Base-by-base conservation (phyloP, 2,888 invertebrate species). In the Trissoscelio sp. region DNA sequence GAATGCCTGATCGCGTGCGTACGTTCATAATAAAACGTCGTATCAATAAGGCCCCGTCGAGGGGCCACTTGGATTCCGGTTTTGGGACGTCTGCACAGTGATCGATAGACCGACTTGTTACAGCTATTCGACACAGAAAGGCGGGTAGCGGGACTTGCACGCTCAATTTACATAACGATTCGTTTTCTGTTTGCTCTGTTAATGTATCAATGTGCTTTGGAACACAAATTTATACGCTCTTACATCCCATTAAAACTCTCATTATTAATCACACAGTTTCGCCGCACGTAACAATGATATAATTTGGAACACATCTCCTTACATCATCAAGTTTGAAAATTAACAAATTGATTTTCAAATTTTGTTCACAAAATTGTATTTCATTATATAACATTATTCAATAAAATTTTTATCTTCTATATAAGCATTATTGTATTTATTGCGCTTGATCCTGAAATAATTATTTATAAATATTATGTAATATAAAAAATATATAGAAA, bases 91-190 rank as follows among this genome's bases (percentile, higher is more conserved):
- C 28, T 53, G 42, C 24, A 55, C 31, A 34, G 39, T 75, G 73
- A 74, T 77, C 73, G 64, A 79, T 72, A 82, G 77, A 79, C 70
- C 51, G 79, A 82, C 77, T 81, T 84, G 86, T 87, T 89, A 90
- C 90, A 90, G 90, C 90, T 90, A 90, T 85, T 90, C 85, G 90
- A 89, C 90, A 90, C 88, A 89, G 88, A 89, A 89, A 88, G 82
- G 81, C 66, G 81, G 69, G 67, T 90, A 89, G 90, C 90, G 90
- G 90, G 88, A 89, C 87, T 86, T 84, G 82, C 83, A 83, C 80
- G 83, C 84, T 79, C 85, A 87, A 89, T 89, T 89, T 88, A 88
- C 88, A 88, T 89, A 89, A 88, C 83, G 79, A 86, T 86, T 85
- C 80, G 51, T 77, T 83, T 80, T 67, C 80, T 73, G 83, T 79